Evolutionary conservation across 2,797 vertebrate species (phyloP).

Genomic region (Steatocranus sp.): DNA sequence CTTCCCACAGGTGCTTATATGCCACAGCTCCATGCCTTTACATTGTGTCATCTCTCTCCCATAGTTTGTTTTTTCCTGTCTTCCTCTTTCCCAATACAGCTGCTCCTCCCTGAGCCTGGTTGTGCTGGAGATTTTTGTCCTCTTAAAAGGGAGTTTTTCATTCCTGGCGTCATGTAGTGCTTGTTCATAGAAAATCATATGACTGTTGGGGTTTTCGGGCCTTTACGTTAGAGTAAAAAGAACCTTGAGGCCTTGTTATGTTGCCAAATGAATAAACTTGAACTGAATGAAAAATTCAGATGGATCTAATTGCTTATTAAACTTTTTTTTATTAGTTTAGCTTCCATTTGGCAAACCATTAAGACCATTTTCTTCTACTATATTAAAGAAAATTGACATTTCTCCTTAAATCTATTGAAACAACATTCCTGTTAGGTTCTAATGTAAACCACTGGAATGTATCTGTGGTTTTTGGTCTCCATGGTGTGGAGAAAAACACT

Average conservation of each 20-base stretch:
- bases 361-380: neutral
- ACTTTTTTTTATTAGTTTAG: neutral
- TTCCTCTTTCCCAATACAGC: neutral
- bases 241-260: neutral
- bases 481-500: constrained; percentile 42
- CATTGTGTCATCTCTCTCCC: neutral
- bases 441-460: constrained; percentile 31
- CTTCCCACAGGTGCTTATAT: neutral
- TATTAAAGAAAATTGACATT: neutral
- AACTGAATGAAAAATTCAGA: neutral
- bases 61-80: neutral
- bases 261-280: neutral
- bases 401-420: neutral
- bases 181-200: neutral
- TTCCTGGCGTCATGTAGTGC: neutral
- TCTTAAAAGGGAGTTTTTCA: neutral
- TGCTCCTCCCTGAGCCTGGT: neutral
- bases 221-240: neutral
- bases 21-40: neutral
- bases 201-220: neutral
- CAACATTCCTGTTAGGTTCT: neutral
- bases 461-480: constrained; percentile 36
- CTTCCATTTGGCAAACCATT: neutral
- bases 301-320: neutral
- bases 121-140: neutral